Percentiles rank a stretch among this genome's conserved stretches.
phyloP scores from a whole-genome alignment of 2,113 vertebrate genomes.

The Nyctibius bracteatus region DNA sequence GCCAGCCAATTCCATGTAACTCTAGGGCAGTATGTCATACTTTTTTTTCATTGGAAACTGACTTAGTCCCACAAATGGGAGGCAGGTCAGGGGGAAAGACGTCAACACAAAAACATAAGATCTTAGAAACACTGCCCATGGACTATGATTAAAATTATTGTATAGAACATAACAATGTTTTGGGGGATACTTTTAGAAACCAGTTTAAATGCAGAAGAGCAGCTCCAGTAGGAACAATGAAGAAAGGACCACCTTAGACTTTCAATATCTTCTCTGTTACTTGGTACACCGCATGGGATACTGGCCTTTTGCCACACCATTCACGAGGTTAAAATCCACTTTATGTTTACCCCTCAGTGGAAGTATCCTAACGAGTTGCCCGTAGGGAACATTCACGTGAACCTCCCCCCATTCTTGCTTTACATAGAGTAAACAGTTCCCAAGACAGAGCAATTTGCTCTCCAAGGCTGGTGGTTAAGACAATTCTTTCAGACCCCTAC shows the following conservation, averaged over 20 bases:
- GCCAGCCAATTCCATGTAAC: neutral
- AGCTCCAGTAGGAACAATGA: neutral
- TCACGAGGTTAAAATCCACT: neutral
- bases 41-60: neutral
- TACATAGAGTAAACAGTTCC: neutral
- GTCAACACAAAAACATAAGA: neutral
- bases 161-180: neutral
- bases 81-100: neutral
- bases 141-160: neutral
- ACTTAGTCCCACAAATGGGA: neutral
- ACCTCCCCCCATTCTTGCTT: fast-evolving
- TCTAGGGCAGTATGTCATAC: neutral
- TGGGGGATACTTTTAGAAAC: neutral
- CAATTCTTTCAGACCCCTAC: neutral
- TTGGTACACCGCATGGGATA: neutral
- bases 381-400: neutral
- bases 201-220: neutral
- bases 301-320: neutral
- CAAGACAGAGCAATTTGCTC: neutral
- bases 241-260: neutral
- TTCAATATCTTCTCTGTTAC: neutral
- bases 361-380: neutral
- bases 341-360: neutral
- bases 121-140: neutral
- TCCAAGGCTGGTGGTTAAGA: neutral